Evolutionary conservation across 1,140 invertebrate genomes (phyloP).

Genomic region (Fopius arisanus): DNA sequence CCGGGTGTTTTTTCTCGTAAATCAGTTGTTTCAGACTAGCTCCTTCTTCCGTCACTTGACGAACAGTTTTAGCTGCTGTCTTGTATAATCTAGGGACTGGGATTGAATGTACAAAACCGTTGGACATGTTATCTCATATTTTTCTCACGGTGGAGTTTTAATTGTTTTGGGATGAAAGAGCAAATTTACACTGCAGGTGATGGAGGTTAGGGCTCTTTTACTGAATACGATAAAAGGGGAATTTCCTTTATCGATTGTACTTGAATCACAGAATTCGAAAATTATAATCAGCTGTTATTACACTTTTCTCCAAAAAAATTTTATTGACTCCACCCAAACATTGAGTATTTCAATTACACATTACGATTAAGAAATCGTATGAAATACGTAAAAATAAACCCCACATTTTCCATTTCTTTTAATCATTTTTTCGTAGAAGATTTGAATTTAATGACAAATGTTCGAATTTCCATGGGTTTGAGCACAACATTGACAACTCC

Average conservation of each 20-base stretch:
- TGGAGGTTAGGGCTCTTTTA: not conserved
- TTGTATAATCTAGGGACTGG: conserved; percentile 82
- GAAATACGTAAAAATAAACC: no score
- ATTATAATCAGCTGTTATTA: no score
- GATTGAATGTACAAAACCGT: conserved; percentile 72
- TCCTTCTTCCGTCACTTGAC: conserved; percentile 72
- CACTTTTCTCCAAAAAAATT: no score
- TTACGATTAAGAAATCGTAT: no score
- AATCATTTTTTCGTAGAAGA: not conserved
- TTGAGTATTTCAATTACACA: no score
- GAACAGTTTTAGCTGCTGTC: conserved; percentile 72
- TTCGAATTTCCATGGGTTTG: conserved; percentile 72
- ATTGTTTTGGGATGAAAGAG: not conserved
- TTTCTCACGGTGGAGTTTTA: not conserved
- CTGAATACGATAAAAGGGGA: not conserved
- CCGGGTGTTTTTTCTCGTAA: conserved; percentile 73
- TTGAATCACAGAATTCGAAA: no score
- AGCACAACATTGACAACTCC: conserved; percentile 57
- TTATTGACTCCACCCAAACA: no score
- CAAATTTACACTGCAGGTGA: not conserved
- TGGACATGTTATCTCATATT: conserved; percentile 45
- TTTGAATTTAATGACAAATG: conserved; percentile 60
- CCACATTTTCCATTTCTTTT: no score
- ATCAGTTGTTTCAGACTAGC: conserved; percentile 77
- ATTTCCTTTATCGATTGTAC: not conserved